Evolutionary conservation across 2,113 vertebrate species (phyloP).

Genomic region (Sturnus vulgaris): DNA sequence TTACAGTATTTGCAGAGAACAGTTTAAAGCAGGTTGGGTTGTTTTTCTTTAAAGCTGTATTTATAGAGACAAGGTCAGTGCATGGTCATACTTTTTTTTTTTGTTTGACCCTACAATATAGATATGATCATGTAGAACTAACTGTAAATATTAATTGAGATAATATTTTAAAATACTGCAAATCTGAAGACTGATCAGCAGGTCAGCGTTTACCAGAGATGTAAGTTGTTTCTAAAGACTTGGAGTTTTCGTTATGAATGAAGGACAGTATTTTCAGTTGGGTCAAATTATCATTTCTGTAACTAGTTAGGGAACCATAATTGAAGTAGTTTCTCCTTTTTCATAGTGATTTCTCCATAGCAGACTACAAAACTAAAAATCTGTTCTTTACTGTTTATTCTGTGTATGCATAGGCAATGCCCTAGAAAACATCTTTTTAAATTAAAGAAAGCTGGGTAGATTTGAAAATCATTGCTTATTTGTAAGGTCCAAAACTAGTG

Average conservation of each 20-base stretch:
- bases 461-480: background rate
- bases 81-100: background rate
- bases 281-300: background rate
- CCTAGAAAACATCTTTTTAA: background rate
- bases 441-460: background rate
- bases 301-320: background rate
- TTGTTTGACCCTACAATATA: background rate
- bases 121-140: background rate
- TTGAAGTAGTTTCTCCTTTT: background rate
- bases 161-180: background rate
- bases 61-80: background rate
- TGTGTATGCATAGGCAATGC: background rate
- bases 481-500: background rate
- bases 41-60: background rate
- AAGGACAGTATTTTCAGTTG: background rate
- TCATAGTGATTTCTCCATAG: background rate
- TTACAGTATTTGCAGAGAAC: background rate
- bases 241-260: background rate
- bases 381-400: background rate
- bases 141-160: background rate
- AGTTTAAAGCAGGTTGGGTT: background rate
- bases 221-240: background rate
- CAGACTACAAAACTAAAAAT: background rate
- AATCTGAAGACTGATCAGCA: background rate
- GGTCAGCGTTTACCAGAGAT: background rate